Percentiles rank a stretch among this genome's conserved stretches.
These are phyloP conservation scores for Vireo griseus DNA, from an alignment of 2,797 vertebrate species.

Conservation along the genomic window DNA sequence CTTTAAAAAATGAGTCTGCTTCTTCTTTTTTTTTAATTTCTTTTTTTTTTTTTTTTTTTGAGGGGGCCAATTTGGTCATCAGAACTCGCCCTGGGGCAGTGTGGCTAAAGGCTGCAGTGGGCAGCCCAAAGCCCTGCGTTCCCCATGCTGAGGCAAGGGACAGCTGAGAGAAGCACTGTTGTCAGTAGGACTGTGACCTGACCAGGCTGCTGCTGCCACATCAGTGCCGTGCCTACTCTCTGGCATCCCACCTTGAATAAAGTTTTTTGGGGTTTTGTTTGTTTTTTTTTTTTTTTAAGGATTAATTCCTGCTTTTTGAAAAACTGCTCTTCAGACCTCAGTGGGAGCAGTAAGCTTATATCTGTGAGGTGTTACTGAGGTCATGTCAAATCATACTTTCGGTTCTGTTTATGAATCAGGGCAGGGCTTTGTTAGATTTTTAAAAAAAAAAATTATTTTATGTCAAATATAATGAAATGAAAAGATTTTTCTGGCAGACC, in stretches of 20 bases:
- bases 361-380: neutral
- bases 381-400: neutral
- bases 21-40: no score
- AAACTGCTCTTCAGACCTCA: slow-evolving; percentile 29
- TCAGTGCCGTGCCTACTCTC: neutral
- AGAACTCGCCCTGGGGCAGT: neutral
- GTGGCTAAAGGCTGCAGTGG: neutral
- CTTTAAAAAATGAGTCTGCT: neutral
- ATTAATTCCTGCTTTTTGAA: neutral
- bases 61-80: neutral
- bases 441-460: neutral
- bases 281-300: neutral
- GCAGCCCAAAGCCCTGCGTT: neutral
- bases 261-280: no score
- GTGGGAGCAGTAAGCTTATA: neutral
- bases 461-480: neutral
- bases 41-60: neutral
- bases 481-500: slow-evolving; percentile 14
- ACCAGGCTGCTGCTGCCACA: neutral
- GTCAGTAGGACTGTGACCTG: neutral
- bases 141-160: neutral
- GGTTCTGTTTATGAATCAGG: neutral
- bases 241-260: neutral
- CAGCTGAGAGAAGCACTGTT: neutral
- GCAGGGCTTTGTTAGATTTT: accelerated